Conservation (phyloP, 2,113 vertebrate species). For the Petroica traversi region DNA sequence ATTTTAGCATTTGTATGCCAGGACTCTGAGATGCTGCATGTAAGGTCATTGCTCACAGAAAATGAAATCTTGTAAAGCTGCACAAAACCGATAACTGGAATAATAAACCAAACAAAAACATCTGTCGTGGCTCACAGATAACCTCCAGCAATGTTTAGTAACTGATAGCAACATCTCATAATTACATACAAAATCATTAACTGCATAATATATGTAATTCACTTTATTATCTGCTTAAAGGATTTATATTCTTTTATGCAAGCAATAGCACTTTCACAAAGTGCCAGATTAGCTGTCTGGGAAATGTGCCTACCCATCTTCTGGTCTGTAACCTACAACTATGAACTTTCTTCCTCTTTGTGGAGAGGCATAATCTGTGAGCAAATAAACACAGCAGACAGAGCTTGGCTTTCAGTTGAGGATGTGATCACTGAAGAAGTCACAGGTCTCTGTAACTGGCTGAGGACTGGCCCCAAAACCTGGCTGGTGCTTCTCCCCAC, state of each 20-base stretch:
- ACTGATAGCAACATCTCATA: not conserved
- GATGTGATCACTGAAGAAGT: not conserved
- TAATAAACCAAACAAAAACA: constrained; percentile 36
- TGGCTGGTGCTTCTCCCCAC: not conserved
- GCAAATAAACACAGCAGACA: not conserved
- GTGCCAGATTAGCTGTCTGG: not conserved
- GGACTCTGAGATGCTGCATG: not conserved
- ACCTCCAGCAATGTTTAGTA: not conserved
- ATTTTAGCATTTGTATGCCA: not conserved
- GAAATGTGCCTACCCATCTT: not conserved
- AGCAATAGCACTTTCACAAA: not conserved
- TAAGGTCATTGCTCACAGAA: not conserved
- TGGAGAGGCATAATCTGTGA: not conserved
- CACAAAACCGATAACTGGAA: not conserved
- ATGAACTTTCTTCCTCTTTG: not conserved
- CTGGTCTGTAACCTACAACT: not conserved
- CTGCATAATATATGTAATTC: not conserved
- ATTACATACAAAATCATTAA: constrained; percentile 28
- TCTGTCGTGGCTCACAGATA: constrained; percentile 9
- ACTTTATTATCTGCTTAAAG: constrained; percentile 23
- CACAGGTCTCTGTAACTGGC: not conserved
- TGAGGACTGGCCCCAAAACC: not conserved
- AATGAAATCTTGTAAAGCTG: constrained; percentile 2
- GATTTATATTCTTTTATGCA: not conserved
- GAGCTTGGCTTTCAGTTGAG: not conserved